Evolutionary conservation across 2,888 invertebrate genomes (phyloP), one percentile per base, ranked within the genome.

Genomic region (Drosophila acutilabella): DNA sequence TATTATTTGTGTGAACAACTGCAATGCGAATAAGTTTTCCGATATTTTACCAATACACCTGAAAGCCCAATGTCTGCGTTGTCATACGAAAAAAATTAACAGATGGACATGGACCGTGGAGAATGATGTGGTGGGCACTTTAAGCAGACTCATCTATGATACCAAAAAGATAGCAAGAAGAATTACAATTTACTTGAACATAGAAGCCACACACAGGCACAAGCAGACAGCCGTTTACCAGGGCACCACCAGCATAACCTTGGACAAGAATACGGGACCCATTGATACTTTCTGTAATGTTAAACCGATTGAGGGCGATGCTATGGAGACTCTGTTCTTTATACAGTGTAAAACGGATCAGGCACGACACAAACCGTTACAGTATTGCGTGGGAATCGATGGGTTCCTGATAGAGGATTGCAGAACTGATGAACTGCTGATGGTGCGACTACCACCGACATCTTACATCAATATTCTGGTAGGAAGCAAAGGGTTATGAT

Each of bases 371-470:
- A 71, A 47, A 13, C 78, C 78, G 1, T 48, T 78, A 8, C 60
- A 41, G 8, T 78, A 69, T 13, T 74, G 78, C 23, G 48, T 74
- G 7, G 60, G 68, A 0, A 56, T 71, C 1, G 30, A 54, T 0
- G 38, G 47, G 0, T 62, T 78, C n/a, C 50, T 74, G 1, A 53
- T 78, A 0, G 59, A 66, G 7, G 78, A 78, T 7, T 78, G 78
- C n/a, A 64, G 47, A 6, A 68, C 71, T 7, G 68, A 74, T 16
- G 56, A 71, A 13, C 13, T 64, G 1, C 26, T 74, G 18, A 30
- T 41, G 11, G 13, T 71, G 2, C 58, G 68, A 6, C 45, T 78
- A 5, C 64, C 66, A 1, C 52, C 74, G 20, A 71, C 78, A 5
- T 40, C 53, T 5, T 38, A 33, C 13, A 14, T 69, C 2, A 23